Conservation (phyloP, 2,113 vertebrate genomes). For the Cynopterus brachyotis region DNA sequence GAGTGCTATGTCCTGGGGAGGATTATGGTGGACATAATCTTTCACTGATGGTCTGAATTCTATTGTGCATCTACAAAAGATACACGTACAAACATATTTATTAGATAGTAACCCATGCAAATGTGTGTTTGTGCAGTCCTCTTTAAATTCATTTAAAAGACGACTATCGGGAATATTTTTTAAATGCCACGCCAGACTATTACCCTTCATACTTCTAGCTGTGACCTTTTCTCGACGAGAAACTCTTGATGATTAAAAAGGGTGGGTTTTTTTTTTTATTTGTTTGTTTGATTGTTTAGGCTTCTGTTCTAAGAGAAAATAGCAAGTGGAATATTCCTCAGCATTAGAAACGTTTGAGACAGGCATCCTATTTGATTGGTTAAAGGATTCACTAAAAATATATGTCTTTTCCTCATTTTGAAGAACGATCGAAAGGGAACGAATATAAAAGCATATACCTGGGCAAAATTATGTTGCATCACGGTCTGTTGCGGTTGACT, state of each 20-base stretch:
- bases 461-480: background rate
- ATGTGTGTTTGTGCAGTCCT: background rate
- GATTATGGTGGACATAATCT: background rate
- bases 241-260: background rate
- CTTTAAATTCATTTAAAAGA: constrained; percentile 4
- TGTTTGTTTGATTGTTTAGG: background rate
- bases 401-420: background rate
- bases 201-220: background rate
- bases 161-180: background rate
- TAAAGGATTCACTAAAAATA: background rate
- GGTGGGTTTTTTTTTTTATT: background rate
- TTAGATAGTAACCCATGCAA: background rate
- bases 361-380: background rate
- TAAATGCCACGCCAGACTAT: background rate
- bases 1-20: background rate
- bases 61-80: background rate
- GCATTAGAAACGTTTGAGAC: background rate
- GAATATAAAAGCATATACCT: background rate
- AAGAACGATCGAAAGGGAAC: background rate
- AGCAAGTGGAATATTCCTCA: background rate
- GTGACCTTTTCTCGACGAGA: background rate
- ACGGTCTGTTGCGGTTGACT: background rate
- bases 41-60: constrained; percentile 27
- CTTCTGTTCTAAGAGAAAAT: background rate
- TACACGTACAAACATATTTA: background rate